Evolutionary conservation across 1,140 invertebrate species (phyloP).

Genomic region (Frieseomelitta varia): DNA sequence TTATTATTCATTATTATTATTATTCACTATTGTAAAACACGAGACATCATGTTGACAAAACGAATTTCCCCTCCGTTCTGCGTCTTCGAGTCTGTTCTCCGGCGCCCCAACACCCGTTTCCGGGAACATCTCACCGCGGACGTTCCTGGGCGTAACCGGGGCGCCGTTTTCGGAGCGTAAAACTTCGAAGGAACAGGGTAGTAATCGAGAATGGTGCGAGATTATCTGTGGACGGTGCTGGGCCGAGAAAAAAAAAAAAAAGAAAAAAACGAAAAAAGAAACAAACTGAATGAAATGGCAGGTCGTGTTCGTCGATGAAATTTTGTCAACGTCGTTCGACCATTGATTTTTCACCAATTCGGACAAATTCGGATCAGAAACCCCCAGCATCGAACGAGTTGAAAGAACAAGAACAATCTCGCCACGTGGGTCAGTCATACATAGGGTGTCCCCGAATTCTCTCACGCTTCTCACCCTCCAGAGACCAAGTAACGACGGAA

Average conservation of each 20-base stretch:
- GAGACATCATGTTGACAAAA: slow-evolving; percentile 59
- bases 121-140: not conserved
- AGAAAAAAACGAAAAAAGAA: not conserved
- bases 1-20: not conserved
- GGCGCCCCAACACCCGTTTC: not conserved
- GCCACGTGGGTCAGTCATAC: slow-evolving; percentile 46
- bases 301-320: not conserved
- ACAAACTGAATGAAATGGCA: not conserved
- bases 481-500: not conserved
- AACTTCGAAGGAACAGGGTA: slow-evolving; percentile 34
- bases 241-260: not conserved
- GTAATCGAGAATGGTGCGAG: slow-evolving; percentile 41
- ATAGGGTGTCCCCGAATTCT: slow-evolving; percentile 60
- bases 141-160: not conserved
- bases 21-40: slow-evolving; percentile 37
- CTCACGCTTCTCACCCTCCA: slow-evolving; percentile 32
- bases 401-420: slow-evolving; percentile 33
- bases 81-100: slow-evolving; percentile 71
- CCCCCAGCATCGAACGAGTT: slow-evolving; percentile 28
- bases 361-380: not conserved
- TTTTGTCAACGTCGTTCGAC: not conserved
- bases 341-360: not conserved
- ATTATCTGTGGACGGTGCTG: slow-evolving; percentile 35
- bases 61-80: slow-evolving; percentile 66
- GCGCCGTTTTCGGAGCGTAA: slow-evolving; percentile 35